These are phyloP conservation scores for Sthenelais limicola DNA, from an alignment of 2,888 invertebrate genomes.

Conservation along the genomic window DNA sequence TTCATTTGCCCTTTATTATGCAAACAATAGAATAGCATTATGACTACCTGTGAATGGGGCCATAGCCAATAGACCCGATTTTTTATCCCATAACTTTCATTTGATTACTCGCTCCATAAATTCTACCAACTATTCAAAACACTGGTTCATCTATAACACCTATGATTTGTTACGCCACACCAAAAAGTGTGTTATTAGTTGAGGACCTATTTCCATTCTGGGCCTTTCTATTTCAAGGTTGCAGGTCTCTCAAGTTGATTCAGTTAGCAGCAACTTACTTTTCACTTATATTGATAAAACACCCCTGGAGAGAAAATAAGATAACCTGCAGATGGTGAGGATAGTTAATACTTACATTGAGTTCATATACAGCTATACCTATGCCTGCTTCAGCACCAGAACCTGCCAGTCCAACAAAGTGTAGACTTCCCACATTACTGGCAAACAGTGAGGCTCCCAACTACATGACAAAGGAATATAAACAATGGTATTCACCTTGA, in stretches of 20 bases:
- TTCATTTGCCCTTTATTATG: too few relatives aligned
- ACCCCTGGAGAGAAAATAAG: background rate
- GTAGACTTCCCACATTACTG: slow-evolving; percentile 74
- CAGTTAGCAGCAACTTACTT: background rate
- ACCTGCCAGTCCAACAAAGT: slow-evolving; percentile 74
- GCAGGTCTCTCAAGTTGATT: background rate
- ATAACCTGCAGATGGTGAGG: background rate
- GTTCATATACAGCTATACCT: slow-evolving; percentile 72
- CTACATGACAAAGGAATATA: slow-evolving; percentile 54
- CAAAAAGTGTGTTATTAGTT: background rate
- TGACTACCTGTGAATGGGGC: too few relatives aligned
- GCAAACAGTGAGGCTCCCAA: slow-evolving; percentile 74
- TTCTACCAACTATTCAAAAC: too few relatives aligned
- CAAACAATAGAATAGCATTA: too few relatives aligned
- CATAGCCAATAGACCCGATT: too few relatives aligned
- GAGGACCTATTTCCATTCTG: background rate
- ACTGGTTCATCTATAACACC: too few relatives aligned
- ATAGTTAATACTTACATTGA: slow-evolving; percentile 57
- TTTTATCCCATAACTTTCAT: too few relatives aligned
- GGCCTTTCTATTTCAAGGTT: background rate
- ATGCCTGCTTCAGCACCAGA: slow-evolving; percentile 73
- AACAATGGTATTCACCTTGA: background rate
- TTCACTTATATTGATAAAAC: background rate
- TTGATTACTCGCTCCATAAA: too few relatives aligned
- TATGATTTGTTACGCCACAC: too few relatives aligned